These are phyloP conservation scores for Adelognathus sp. DNA, from an alignment of 2,888 invertebrate genomes.

Conservation along the genomic window DNA sequence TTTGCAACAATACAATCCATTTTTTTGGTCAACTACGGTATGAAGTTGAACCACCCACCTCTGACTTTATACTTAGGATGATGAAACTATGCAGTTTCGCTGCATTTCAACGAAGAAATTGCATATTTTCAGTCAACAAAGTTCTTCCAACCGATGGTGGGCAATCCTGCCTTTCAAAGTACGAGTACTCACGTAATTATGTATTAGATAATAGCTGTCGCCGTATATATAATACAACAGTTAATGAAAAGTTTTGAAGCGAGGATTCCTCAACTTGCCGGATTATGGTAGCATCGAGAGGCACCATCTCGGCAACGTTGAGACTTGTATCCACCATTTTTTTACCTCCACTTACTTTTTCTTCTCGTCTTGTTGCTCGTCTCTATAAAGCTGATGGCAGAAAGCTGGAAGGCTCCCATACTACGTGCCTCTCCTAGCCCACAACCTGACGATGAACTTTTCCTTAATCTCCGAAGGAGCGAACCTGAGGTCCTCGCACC, in stretches of 20 bases:
- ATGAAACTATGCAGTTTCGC: too few relatives aligned
- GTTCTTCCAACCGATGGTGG: too few relatives aligned
- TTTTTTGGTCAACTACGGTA: too few relatives aligned
- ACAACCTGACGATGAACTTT: constrained; percentile 50
- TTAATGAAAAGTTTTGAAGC: constrained; percentile 44
- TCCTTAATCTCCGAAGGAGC: constrained; percentile 57
- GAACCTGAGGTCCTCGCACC: constrained; percentile 30
- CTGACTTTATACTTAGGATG: too few relatives aligned
- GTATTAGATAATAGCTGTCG: neutral
- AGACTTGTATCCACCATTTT: constrained; percentile 42
- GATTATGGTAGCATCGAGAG: constrained; percentile 41
- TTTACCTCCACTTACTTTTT: constrained; percentile 8
- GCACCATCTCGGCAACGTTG: constrained; percentile 2
- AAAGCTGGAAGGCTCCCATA: constrained; percentile 41
- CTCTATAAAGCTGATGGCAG: constrained; percentile 36
- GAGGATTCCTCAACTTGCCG: constrained; percentile 27
- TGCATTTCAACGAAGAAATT: too few relatives aligned
- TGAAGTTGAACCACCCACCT: too few relatives aligned
- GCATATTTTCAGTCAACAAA: too few relatives aligned
- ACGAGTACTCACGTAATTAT: neutral
- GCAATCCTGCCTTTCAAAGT: neutral
- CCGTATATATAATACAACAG: neutral
- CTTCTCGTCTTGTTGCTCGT: constrained; percentile 16
- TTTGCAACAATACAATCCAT: too few relatives aligned
- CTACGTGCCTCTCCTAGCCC: constrained; percentile 35